phyloP scores from a whole-genome alignment of 2,113 vertebrate species.

The Phalacrocorax carbo region DNA sequence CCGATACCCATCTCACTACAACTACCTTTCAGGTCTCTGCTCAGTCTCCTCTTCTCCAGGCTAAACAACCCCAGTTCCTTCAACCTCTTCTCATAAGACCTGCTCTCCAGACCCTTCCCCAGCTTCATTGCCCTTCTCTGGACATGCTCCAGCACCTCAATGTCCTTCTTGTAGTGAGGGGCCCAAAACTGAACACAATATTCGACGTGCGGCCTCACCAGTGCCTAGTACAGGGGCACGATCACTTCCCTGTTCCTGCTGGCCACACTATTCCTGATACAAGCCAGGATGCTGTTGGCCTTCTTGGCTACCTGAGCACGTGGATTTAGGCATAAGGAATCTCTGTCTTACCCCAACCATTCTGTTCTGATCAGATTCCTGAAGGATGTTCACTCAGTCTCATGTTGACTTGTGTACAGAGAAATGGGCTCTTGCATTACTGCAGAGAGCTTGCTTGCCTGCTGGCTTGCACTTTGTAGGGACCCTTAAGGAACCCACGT shows the following conservation, averaged over 20 bases:
- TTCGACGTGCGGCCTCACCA: not conserved
- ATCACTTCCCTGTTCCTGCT: not conserved
- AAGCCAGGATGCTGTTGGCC: not conserved
- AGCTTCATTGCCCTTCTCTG: fast-evolving
- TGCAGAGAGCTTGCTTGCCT: not conserved
- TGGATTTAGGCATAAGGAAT: not conserved
- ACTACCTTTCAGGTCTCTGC: too few relatives aligned
- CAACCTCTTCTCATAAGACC: fast-evolving
- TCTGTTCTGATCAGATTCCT: not conserved
- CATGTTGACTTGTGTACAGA: not conserved
- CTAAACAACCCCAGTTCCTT: not conserved
- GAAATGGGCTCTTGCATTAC: not conserved
- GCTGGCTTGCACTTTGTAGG: not conserved
- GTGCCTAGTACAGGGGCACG: fast-evolving
- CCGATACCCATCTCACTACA: too few relatives aligned
- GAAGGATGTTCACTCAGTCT: not conserved
- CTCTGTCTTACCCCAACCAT: not conserved
- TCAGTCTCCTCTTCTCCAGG: not conserved
- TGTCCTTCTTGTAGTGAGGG: not conserved
- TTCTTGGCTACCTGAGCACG: not conserved
- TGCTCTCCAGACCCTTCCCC: not conserved
- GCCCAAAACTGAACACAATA: not conserved
- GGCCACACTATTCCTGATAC: not conserved
- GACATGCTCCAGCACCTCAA: fast-evolving
- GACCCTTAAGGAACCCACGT: not conserved